Conservation (phyloP, 2,797 vertebrate species). For the Alouatta caraya region DNA sequence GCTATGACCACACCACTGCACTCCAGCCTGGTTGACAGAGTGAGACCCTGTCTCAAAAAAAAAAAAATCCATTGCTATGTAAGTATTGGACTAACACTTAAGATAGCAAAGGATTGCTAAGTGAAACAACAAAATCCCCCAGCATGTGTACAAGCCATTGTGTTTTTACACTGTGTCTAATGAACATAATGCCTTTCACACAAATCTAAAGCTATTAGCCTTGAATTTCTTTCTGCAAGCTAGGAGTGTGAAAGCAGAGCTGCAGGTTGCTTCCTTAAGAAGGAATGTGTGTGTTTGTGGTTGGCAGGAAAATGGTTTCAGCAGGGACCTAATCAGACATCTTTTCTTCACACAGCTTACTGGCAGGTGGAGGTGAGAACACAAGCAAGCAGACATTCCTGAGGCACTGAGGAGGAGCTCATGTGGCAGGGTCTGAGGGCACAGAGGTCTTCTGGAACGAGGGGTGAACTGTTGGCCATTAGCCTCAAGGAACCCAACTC, state of each 20-base stretch:
- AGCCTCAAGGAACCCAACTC: background rate
- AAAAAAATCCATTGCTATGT: slow-evolving; percentile 63
- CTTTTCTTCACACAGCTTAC: background rate
- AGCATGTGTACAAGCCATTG: background rate
- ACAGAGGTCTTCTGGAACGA: background rate
- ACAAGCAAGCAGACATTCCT: background rate
- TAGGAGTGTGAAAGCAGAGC: background rate
- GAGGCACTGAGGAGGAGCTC: background rate
- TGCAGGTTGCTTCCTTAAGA: background rate
- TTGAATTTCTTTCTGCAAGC: slow-evolving; percentile 20
- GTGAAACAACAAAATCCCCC: slow-evolving; percentile 37
- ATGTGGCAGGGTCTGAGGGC: background rate
- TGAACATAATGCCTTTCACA: slow-evolving; percentile 52
- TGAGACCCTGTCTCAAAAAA: background rate
- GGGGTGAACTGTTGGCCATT: background rate
- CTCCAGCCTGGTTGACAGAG: background rate
- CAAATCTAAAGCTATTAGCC: slow-evolving; percentile 24
- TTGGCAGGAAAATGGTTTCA: slow-evolving; percentile 26
- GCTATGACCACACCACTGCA: background rate
- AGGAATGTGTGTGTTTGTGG: slow-evolving; percentile 9
- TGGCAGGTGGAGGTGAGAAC: slow-evolving; percentile 16
- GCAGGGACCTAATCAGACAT: background rate
- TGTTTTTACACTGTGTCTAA: slow-evolving; percentile 28
- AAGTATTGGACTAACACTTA: slow-evolving; percentile 69
- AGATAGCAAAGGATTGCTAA: slow-evolving; percentile 52